Evolutionary conservation across 2,113 vertebrate genomes (phyloP), one percentile per base, ranked within the genome.

Genomic region (Phaethornis superciliosus): DNA sequence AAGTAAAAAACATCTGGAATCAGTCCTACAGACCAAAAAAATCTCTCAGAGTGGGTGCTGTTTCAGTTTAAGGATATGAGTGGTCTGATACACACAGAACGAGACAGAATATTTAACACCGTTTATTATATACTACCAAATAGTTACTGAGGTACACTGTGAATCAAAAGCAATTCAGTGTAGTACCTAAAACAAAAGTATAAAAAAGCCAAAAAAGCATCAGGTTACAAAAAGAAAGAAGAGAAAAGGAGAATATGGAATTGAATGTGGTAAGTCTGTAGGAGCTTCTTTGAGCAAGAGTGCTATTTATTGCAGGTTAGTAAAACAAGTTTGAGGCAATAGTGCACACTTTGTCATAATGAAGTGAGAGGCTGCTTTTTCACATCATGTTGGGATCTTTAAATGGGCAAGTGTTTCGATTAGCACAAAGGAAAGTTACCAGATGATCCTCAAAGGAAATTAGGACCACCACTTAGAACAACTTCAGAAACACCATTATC

Each of bases 121-220:
- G 9, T 2, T 76, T 37, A 35, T 63, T 37, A 42, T 3, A 4
- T 68, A 62, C 65, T 62, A 72, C 7, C 72, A 51, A 87, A 55
- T 7, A 74, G 5, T 42, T 81, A 79, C 15, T 49, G 22, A 78
- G 6, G 15, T 54, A 23, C 32, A 33, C 5, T 30, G 10, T 2
- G 6, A 89, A 62, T 30, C 81, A 12, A 78, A 72, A 87, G 5
- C 12, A 79, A 93, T 18, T 11, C 24, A 63, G 28, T 22, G 7
- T 11, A 55, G 27, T 47, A 26, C 23, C 32, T 37, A 76, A 54
- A 81, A 44, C 5, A 83, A 85, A 85, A 60, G 10, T 3, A 30
- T 4, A 3, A 37, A 63, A 74, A 23, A 5, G 27, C 6, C 4
- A 55, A 37, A 9, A 51, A 22, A 64, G 1, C 0, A 15, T 8